Evolutionary conservation across 2,113 vertebrate species (phyloP).

Genomic region (Macroglossus sobrinus): DNA sequence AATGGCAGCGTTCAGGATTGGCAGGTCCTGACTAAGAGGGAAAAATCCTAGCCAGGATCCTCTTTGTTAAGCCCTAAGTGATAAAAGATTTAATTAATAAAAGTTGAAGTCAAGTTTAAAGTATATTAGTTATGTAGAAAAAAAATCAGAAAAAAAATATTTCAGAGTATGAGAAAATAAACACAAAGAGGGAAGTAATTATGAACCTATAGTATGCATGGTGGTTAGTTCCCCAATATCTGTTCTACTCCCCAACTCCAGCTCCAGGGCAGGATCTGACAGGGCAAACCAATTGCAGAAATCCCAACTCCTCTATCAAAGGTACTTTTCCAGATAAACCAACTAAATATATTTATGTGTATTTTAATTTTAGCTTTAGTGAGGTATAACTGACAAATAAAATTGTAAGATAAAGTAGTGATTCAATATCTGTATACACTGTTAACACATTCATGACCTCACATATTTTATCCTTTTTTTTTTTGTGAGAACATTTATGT

Average conservation of each 20-base stretch:
- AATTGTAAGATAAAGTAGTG: background rate
- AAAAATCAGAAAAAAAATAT: background rate
- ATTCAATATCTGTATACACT: background rate
- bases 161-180: background rate
- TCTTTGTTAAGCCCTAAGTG: background rate
- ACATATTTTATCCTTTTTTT: background rate
- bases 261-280: background rate
- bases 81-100: background rate
- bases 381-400: background rate
- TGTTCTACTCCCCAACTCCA: background rate
- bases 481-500: background rate
- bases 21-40: background rate
- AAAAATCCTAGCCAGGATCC: background rate
- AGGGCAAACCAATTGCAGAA: background rate
- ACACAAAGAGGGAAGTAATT: background rate
- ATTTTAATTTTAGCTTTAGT: background rate
- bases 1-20: background rate
- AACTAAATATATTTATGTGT: background rate
- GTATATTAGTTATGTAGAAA: background rate
- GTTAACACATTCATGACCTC: background rate
- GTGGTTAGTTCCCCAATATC: background rate
- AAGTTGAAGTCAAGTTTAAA: background rate
- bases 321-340: background rate
- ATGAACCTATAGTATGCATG: background rate
- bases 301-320: background rate